Evolutionary conservation across 30 jellyfish, hydroid and myxozoan species (phyloP), one percentile per base, ranked within the genome.

Genomic region (Cassiopea andromeda): DNA sequence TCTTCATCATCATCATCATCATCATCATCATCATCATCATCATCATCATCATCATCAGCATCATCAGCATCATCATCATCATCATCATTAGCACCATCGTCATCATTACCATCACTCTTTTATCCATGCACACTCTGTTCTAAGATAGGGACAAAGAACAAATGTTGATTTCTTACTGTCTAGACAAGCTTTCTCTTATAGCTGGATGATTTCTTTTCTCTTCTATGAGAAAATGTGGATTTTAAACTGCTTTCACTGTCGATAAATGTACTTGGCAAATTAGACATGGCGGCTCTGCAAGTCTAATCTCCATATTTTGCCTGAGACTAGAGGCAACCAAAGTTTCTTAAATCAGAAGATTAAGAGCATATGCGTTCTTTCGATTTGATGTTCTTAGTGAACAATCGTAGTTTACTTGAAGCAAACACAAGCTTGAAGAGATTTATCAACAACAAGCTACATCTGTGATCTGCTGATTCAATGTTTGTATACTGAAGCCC

Each of bases 351-450:
- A 18, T 70, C 79, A 70, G 54, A 54, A 70, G 79, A 70, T 70
- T 70, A 16, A 5, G 27, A 18, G 5, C 54, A 16, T 54, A 6
- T 70, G 79, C 38, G 79, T 70, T 70, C 27, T 67, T 38, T 70
- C 54, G 79, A 70, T 43, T 70, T 70, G n/a, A 16, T 10, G 27
- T 12, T 7, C 79, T 18, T 1, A 18, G 38, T 50, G 1, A 38
- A 19, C 38, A 70, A 43, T 17, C 38, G n/a, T 54, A 70, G 54
- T 17, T 19, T 17, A 70, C 54, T 9, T 12, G 18, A 19, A 70
- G 76, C 79, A 70, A 70, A 70, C 79, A 12, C 54, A 16, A 19
- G 79, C n/a, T 66, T 16, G 79, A 70, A 70, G 79, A 19, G 79
- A 70, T 70, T 70, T 70, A 70, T 19, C 57, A 2, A 70, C 3